Evolutionary conservation across 2,888 invertebrate species (phyloP).

Genomic region (Phengaris arion): DNA sequence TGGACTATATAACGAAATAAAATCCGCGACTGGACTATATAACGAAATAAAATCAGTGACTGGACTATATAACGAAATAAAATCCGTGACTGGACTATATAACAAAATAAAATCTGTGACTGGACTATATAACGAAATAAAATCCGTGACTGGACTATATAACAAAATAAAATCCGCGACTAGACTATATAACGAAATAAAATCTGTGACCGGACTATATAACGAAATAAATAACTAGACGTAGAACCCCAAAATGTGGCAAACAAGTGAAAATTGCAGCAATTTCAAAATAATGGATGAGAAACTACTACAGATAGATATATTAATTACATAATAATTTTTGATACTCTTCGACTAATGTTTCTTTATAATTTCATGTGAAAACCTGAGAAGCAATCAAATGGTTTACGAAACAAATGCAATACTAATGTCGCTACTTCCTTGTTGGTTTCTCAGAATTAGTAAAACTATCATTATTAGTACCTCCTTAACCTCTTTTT

Average conservation of each 20-base stretch:
- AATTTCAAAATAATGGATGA: neutral
- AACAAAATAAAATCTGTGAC: too few relatives aligned
- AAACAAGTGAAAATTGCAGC: neutral
- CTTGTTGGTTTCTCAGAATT: neutral
- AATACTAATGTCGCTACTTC: neutral
- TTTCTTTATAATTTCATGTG: neutral
- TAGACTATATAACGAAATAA: too few relatives aligned
- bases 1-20: too few relatives aligned
- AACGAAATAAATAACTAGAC: too few relatives aligned
- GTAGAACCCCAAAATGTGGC: neutral
- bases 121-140: too few relatives aligned
- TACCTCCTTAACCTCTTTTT: neutral
- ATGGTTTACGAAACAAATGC: neutral
- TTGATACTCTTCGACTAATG: neutral
- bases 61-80: too few relatives aligned
- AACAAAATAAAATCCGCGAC: too few relatives aligned
- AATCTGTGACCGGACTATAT: too few relatives aligned
- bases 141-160: too few relatives aligned
- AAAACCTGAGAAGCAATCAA: constrained; percentile 8
- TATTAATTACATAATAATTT: neutral
- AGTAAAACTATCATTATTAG: neutral
- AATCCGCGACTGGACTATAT: too few relatives aligned
- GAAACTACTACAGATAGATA: neutral
- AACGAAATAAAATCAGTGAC: too few relatives aligned
- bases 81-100: too few relatives aligned